A percentile compares a stretch with the other conserved stretches of the same genome.
These are phyloP conservation scores for Antheraea yamamai DNA, from an alignment of 2,888 invertebrate species.

Conservation along the genomic window DNA sequence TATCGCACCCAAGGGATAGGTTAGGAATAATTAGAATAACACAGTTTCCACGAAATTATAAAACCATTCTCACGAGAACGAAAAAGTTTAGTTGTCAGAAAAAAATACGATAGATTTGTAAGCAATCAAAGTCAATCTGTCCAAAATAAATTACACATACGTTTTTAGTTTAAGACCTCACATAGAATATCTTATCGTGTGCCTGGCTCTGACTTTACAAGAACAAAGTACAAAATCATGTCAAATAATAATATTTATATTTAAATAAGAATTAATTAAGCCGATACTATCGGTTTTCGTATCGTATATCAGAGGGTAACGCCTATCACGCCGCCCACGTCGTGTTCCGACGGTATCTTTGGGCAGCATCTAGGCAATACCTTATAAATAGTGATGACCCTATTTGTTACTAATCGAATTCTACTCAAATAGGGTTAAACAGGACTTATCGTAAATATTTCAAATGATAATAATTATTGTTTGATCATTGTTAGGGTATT, in stretches of 20 bases:
- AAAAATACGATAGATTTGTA: too few species aligned
- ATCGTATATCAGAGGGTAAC: constrained; percentile 52
- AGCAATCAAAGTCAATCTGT: too few species aligned
- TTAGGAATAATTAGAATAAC: too few species aligned
- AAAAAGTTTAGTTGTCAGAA: too few species aligned
- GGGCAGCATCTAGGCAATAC: constrained; percentile 44
- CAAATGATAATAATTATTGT: neutral
- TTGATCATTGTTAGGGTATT: neutral
- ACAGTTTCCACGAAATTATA: too few species aligned
- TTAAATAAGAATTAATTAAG: constrained; percentile 19
- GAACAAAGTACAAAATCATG: neutral
- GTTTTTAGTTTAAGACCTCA: neutral
- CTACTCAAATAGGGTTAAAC: neutral
- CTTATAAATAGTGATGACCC: constrained; percentile 15
- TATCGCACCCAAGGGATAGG: too few species aligned
- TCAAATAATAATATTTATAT: constrained; percentile 17
- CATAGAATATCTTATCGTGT: neutral
- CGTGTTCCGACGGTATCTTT: constrained; percentile 62
- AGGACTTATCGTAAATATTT: neutral
- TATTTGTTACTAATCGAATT: constrained; percentile 17
- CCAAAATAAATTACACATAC: too few species aligned
- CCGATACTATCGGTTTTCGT: constrained; percentile 8
- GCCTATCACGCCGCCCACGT: constrained; percentile 68
- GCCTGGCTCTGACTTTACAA: neutral
- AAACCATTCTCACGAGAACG: too few species aligned